Evolutionary conservation across 2,888 invertebrate species (phyloP).

Genomic region (Choristoneura rosaceana): DNA sequence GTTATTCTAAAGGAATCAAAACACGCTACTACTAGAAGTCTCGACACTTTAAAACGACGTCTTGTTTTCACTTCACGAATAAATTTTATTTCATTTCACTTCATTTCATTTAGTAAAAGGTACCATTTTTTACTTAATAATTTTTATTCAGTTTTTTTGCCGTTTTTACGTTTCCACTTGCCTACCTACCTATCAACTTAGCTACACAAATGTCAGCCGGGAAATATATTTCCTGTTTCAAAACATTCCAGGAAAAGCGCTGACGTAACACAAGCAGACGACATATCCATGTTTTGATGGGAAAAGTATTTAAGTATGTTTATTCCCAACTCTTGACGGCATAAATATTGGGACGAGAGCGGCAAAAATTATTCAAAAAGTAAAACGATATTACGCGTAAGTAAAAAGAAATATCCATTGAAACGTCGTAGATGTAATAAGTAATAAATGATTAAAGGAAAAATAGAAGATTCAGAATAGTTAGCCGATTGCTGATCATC

Average conservation of each 20-base stretch:
- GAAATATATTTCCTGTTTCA: conserved; percentile 49
- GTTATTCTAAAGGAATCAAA: background rate
- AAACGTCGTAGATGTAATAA: background rate
- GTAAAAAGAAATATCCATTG: conserved; percentile 15
- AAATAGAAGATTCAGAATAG: background rate
- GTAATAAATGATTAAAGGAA: background rate
- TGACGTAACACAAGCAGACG: conserved; percentile 60
- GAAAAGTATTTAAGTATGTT: conserved; percentile 52
- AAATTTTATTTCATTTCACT: no score
- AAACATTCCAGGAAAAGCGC: conserved; percentile 56
- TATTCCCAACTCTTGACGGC: conserved; percentile 41
- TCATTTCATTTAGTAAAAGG: no score
- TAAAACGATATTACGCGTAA: conserved; percentile 13
- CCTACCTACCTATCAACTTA: conserved; percentile 55
- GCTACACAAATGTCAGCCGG: conserved; percentile 54
- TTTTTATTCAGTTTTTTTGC: background rate
- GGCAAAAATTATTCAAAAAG: conserved; percentile 16
- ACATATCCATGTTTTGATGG: conserved; percentile 61
- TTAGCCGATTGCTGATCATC: background rate
- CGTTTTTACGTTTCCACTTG: conserved; percentile 50
- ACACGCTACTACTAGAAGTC: background rate
- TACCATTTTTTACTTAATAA: no score
- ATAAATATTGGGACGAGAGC: conserved; percentile 13
- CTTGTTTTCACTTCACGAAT: no score
- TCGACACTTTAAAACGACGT: no score